Base-by-base conservation (phyloP, 2,888 invertebrate genomes). In the Oscheius sp. region DNA sequence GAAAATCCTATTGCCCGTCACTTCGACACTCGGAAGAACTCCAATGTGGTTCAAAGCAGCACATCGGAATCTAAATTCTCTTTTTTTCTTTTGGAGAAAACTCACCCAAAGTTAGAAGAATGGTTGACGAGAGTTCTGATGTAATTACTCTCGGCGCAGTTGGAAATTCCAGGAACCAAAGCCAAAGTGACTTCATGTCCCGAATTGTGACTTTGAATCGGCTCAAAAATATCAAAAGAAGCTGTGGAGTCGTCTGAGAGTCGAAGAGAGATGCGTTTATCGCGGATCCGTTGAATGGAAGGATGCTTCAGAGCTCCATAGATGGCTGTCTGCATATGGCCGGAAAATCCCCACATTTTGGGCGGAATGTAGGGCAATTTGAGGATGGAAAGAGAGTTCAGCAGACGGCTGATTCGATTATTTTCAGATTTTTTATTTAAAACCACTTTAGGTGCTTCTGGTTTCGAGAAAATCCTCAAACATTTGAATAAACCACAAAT, bases 31-130 rank as follows among this genome's bases (percentile, higher is more conserved):
- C 78, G 91, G 90, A 63, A 96, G 89, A 3, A 94, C 94, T 12
- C 96, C 96, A 74, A 96, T 92, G 87, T 96, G 95, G 89, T 96
- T 96, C 78, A 96, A 90, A 29, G 95, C 95, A 3, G 93, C 93
- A 87, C 94, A 94, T 75, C 95, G 90, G 89, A 93, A 95, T 1
- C 95, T 95, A 87, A 93, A 92, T n/a, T n/a, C n/a, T n/a, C n/a
- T n/a, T n/a, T n/a, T n/a, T n/a, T 17, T 15, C 4, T 20, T 37
- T 37, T 37, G 25, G 4, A 15, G 8, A n/a, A 27, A 1, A 34
- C 63, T 2, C 12, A 69, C 69, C 69, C 95, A 87, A 93, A 92
- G 81, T 92, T 92, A 87, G 94, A 94, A 15, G 94, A 94, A 88
- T 93, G 92, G 86, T 94, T 92, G 10, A 95, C 94, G 88, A 94